phyloP scores from a whole-genome alignment of 2,797 vertebrate genomes.

The Pipistrellus pipistrellus region DNA sequence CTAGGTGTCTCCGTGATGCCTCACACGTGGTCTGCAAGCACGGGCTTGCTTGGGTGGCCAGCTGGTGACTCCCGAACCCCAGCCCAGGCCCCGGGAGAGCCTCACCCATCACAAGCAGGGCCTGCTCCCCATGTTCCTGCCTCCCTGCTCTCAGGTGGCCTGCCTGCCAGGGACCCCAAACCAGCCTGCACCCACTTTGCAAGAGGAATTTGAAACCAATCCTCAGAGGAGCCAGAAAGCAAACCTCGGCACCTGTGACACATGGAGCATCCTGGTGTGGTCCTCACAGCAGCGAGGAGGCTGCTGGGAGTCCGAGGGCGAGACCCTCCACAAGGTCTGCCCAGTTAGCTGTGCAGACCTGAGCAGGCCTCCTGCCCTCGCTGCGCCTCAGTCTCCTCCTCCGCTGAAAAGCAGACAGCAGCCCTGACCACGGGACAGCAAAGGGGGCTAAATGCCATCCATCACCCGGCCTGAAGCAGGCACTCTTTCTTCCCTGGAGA shows the following conservation, averaged over 20 bases:
- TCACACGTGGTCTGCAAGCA: neutral
- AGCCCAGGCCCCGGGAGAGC: neutral
- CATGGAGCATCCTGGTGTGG: accelerated
- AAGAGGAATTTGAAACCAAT: neutral
- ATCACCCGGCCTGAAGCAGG: neutral
- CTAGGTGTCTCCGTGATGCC: neutral
- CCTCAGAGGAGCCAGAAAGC: neutral
- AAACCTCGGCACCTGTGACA: neutral
- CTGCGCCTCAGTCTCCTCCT: neutral
- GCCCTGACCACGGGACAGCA: neutral
- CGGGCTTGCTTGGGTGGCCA: neutral
- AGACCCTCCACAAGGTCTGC: neutral
- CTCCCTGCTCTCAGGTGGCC: neutral
- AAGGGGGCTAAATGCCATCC: accelerated
- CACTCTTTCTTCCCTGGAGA: neutral
- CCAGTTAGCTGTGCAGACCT: neutral
- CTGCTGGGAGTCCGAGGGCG: accelerated
- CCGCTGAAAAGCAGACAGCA: neutral
- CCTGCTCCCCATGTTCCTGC: neutral
- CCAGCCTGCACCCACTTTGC: neutral
- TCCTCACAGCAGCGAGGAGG: neutral
- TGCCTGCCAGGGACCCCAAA: neutral
- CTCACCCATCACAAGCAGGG: neutral
- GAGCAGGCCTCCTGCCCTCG: neutral
- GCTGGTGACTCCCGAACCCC: neutral